Conservation (phyloP, 2,113 vertebrate species). For the Ploceus nigricollis region DNA sequence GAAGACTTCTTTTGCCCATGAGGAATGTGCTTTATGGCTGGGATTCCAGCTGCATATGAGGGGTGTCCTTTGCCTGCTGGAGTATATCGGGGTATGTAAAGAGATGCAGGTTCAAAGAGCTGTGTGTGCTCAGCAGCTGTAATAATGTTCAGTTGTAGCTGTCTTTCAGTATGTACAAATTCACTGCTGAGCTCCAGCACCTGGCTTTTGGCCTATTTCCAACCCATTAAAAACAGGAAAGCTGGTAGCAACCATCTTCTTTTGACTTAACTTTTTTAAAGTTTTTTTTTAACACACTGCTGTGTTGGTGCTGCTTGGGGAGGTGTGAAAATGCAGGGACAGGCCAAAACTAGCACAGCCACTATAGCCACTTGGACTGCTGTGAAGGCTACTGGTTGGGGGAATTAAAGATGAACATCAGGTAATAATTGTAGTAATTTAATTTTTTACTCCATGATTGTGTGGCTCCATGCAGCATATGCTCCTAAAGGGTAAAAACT, state of each 20-base stretch:
- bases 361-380: neutral
- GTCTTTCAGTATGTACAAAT: neutral
- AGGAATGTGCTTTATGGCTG: neutral
- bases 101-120: neutral
- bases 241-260: neutral
- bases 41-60: neutral
- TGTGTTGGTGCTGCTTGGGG: neutral
- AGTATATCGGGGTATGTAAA: accelerated
- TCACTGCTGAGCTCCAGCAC: neutral
- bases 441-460: neutral
- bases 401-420: neutral
- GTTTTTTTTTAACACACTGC: neutral
- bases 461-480: neutral
- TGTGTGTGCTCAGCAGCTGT: neutral
- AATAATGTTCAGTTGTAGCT: neutral
- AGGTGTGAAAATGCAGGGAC: neutral
- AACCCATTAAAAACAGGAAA: neutral
- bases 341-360: neutral
- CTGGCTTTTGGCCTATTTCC: neutral
- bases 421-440: neutral
- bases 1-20: neutral
- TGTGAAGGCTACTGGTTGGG: neutral
- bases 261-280: neutral
- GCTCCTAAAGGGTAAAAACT: neutral
- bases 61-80: neutral